Conservation (phyloP, 2,888 invertebrate species). For the Acanthosepion lycidas region DNA sequence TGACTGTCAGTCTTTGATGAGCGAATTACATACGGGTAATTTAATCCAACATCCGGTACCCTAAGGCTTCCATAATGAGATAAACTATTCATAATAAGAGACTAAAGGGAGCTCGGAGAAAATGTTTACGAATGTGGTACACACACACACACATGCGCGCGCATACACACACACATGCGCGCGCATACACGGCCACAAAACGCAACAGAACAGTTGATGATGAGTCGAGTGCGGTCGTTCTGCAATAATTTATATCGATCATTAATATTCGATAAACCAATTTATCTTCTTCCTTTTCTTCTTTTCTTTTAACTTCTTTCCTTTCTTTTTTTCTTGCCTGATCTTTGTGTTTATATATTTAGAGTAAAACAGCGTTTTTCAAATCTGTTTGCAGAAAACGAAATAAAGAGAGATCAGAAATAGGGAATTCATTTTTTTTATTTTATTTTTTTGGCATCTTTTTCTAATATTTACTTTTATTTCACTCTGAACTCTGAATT, state of each 20-base stretch:
- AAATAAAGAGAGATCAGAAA: too few relatives aligned
- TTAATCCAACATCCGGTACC: background rate
- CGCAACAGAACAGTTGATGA: background rate
- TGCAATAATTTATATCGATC: background rate
- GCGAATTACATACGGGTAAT: background rate
- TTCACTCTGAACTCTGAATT: background rate
- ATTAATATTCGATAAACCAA: background rate
- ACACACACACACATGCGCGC: too few relatives aligned
- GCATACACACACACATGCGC: too few relatives aligned
- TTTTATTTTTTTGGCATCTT: background rate
- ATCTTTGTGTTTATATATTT: background rate
- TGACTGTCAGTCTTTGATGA: slow-evolving; percentile 1
- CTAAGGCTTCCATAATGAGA: slow-evolving; percentile 33
- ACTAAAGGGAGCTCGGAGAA: background rate
- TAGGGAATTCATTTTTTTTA: background rate
- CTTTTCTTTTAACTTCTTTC: background rate
- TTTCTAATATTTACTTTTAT: background rate
- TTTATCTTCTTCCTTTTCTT: background rate
- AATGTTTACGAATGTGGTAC: too few relatives aligned
- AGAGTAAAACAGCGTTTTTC: too few relatives aligned
- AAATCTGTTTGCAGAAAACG: too few relatives aligned
- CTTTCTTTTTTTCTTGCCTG: background rate
- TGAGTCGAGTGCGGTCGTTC: background rate
- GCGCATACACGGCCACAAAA: too few relatives aligned
- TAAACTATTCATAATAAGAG: background rate